A percentile compares a stretch with the other conserved stretches of the same genome.
phyloP scores from a whole-genome alignment of 1,140 invertebrate genomes.

The Drosophila nebulosa region DNA sequence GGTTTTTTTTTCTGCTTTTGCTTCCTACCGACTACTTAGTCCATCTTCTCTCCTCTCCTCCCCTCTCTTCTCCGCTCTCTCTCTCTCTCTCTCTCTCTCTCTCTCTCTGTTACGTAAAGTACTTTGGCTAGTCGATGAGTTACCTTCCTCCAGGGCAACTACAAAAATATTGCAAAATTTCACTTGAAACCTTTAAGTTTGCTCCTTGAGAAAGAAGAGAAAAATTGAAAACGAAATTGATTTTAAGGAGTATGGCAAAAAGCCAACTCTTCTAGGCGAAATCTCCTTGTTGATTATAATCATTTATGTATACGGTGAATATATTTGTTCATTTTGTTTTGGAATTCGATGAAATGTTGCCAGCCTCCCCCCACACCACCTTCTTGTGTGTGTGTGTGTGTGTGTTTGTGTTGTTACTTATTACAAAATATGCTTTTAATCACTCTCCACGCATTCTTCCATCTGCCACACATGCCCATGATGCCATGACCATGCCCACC shows the following conservation, averaged over 20 bases:
- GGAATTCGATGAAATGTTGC: too few species aligned
- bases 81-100: background rate
- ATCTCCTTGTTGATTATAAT: background rate
- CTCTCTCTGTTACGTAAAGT: slow-evolving; percentile 35
- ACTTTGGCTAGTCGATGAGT: slow-evolving; percentile 3
- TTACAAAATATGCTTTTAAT: slow-evolving; percentile 12
- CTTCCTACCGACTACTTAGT: background rate
- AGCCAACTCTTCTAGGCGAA: too few species aligned
- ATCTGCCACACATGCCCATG: slow-evolving; percentile 6
- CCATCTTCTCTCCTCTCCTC: background rate
- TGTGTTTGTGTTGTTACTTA: slow-evolving; percentile 31
- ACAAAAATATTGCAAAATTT: too few species aligned
- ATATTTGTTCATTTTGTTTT: background rate
- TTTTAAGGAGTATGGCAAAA: too few species aligned
- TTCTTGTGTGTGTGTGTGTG: slow-evolving; percentile 19
- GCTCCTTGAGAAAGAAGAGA: too few species aligned
- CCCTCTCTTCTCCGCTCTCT: too few species aligned
- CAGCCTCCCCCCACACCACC: slow-evolving; percentile 12
- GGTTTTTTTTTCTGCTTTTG: slow-evolving; percentile 5
- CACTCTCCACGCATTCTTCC: slow-evolving; percentile 4
- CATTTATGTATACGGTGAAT: slow-evolving; percentile 11
- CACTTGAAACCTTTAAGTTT: too few species aligned
- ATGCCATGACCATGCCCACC: too few species aligned
- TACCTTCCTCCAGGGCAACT: background rate
- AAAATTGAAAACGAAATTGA: too few species aligned